Evolutionary conservation across 1,140 invertebrate species (phyloP), one percentile per base, ranked within the genome.

Genomic region (Bombus terrestris): DNA sequence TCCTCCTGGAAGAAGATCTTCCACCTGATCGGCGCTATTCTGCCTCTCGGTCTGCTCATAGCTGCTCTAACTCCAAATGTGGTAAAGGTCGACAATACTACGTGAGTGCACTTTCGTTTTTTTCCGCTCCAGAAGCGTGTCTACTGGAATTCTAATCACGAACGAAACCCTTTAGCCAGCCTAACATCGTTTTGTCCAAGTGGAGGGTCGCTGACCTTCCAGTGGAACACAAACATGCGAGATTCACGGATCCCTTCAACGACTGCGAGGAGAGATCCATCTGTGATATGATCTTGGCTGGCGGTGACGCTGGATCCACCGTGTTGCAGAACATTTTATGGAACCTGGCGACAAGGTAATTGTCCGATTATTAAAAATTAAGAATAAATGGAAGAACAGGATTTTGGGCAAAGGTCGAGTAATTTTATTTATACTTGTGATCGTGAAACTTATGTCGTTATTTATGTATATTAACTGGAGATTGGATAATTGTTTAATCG

Each of bases 1-100:
- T 93, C 93, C 41, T 90, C 93, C 4, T 95, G 94, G 94, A 94
- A 92, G 81, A 95, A 95, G 85, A 93, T 95, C 6, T 80, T 95
- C 25, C 93, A 93, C 66, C 85, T 95, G 47, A 92, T 95, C 76
- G 92, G 94, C 32, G 91, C 95, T 47, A 93, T 95, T 76, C 74
- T 95, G 47, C 95, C 95, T 0, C 84, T 95, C 22, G 95, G 95
- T 41, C 86, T 95, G 66, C 92, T 95, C 37, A 81, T 95, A 3
- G 95, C 95, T 8, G 91, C 95, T 10, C 62, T 95, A 10, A 92
- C 92, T 1, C 94, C 95, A 6, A 95, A 91, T 37, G 85, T 94
- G 37, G 77, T 94, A 28, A 91, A 87, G 69, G 90, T 95, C 69
- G 85, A 90, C 41, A 91, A 92, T 74, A 86, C 90, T 43, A 92